phyloP scores from a whole-genome alignment of 2,888 invertebrate genomes.

The Epinotia brunnichana region DNA sequence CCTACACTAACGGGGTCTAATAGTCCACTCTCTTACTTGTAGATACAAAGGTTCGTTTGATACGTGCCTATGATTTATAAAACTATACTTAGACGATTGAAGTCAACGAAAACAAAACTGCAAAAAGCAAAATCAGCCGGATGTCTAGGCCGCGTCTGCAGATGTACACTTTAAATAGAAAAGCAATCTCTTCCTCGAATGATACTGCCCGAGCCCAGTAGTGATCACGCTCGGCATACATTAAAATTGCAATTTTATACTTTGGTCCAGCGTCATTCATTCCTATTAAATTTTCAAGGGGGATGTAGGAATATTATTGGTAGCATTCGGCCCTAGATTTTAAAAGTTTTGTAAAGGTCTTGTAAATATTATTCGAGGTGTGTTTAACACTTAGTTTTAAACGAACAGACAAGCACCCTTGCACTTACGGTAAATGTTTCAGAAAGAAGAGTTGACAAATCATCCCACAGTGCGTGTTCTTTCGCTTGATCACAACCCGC shows the following conservation, averaged over 20 bases:
- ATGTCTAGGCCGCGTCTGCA: conserved; percentile 43
- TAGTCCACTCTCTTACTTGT: background rate
- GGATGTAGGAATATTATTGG: too few relatives aligned
- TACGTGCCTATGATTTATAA: background rate
- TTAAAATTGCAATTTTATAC: background rate
- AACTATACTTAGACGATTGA: conserved; percentile 19
- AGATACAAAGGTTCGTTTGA: background rate
- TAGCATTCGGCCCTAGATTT: too few relatives aligned
- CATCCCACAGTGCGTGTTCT: too few relatives aligned
- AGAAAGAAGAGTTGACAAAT: too few relatives aligned
- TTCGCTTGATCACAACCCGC: too few relatives aligned
- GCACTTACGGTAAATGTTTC: too few relatives aligned
- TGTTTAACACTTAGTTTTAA: too few relatives aligned
- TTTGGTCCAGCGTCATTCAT: background rate
- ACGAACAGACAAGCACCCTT: too few relatives aligned
- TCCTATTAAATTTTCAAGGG: too few relatives aligned
- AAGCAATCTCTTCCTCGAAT: conserved; percentile 34
- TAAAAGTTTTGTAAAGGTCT: too few relatives aligned
- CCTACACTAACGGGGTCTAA: too few relatives aligned
- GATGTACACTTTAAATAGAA: conserved; percentile 40
- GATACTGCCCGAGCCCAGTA: conserved; percentile 1
- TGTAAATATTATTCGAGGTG: too few relatives aligned
- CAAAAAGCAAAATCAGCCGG: conserved; percentile 39
- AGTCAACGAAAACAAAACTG: conserved; percentile 41
- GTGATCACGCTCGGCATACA: conserved; percentile 12